Percentiles rank a stretch among this genome's conserved stretches.
phyloP scores from a whole-genome alignment of 2,113 vertebrate genomes.

The Plectropomus leopardus region DNA sequence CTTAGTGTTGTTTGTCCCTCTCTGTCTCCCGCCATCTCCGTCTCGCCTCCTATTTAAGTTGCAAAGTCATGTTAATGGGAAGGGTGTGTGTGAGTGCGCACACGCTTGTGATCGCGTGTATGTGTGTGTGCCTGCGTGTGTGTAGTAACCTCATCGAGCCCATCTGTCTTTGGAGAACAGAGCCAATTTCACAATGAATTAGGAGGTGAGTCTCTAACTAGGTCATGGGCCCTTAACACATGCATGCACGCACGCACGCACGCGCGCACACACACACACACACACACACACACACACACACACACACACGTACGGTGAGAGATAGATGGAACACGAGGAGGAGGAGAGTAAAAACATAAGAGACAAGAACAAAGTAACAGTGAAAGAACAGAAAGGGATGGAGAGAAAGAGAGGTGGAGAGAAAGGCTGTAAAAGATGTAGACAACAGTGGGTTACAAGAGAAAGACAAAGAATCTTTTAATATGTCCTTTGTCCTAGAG shows the following conservation, averaged over 20 bases:
- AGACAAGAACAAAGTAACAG: neutral
- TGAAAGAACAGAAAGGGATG: neutral
- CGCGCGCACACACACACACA: conserved; percentile 12
- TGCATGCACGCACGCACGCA: neutral
- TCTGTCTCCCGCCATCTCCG: neutral
- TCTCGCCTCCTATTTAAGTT: conserved; percentile 36
- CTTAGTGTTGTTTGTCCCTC: conserved; percentile 17
- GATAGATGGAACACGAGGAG: conserved; percentile 2
- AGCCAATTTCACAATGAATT: conserved; percentile 76
- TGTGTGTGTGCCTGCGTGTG: neutral
- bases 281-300: neutral
- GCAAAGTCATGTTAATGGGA: conserved; percentile 45
- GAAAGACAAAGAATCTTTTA: conserved; percentile 18
- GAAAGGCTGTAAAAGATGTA: conserved; percentile 14
- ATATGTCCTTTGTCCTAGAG: conserved; percentile 1
- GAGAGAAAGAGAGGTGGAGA: neutral
- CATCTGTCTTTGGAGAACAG: conserved; percentile 69
- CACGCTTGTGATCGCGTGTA: neutral
- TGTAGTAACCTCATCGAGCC: conserved; percentile 50
- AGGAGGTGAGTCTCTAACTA: conserved; percentile 71
- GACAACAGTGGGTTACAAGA: neutral
- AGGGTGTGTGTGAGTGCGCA: conserved; percentile 1
- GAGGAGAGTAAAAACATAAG: neutral
- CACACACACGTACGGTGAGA: neutral
- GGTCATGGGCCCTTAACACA: conserved; percentile 58